These are phyloP conservation scores for Junonia oenone DNA, from an alignment of 2,888 invertebrate genomes.

Conservation along the genomic window DNA sequence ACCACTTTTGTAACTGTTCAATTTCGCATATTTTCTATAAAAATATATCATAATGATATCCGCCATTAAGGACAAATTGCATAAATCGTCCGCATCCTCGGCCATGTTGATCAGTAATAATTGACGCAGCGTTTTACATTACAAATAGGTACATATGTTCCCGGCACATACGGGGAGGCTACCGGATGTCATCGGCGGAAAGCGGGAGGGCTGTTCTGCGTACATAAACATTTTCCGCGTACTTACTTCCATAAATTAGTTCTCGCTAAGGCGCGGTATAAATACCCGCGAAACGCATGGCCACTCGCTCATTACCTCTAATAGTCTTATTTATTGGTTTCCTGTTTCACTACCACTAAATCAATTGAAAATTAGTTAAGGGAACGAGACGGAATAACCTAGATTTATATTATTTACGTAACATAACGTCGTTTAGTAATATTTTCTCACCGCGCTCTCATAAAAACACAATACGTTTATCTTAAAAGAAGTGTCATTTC, in stretches of 20 bases:
- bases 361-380: conserved; percentile 9
- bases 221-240: conserved; percentile 78
- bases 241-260: conserved; percentile 78
- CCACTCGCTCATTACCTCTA: conserved; percentile 69
- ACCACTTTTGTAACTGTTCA: background rate
- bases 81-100: conserved; percentile 25
- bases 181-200: conserved; percentile 67
- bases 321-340: conserved; percentile 71
- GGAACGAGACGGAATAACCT: background rate
- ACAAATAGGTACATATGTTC: conserved; percentile 34
- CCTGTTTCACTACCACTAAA: conserved; percentile 44
- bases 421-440: background rate
- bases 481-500: background rate
- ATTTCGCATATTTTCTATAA: background rate
- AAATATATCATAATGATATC: conserved; percentile 9
- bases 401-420: background rate
- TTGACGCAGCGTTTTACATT: conserved; percentile 29
- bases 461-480: background rate
- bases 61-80: conserved; percentile 22
- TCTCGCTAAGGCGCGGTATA: conserved; percentile 73
- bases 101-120: conserved; percentile 31
- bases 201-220: conserved; percentile 51
- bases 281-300: conserved; percentile 68
- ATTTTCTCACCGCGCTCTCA: background rate
- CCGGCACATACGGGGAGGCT: conserved; percentile 42